Evolutionary conservation across 1,140 invertebrate genomes (phyloP).

Genomic region (Panonychus citri): DNA sequence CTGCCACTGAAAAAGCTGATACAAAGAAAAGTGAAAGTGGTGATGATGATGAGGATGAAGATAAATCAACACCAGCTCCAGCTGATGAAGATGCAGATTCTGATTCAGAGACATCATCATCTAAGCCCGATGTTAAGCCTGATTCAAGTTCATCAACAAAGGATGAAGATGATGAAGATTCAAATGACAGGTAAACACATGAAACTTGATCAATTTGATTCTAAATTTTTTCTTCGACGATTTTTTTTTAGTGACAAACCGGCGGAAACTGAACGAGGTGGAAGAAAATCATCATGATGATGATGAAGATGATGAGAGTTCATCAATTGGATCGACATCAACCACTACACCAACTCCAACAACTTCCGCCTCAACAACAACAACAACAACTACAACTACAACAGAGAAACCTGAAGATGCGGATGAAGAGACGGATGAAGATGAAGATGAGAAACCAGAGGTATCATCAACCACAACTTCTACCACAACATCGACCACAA

Average conservation of each 20-base stretch:
- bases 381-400: not conserved
- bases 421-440: constrained; percentile 1
- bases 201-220: not conserved
- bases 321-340: not conserved
- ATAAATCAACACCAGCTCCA: not conserved
- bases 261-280: not conserved
- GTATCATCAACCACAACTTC: not conserved
- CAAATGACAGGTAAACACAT: not conserved
- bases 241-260: not conserved
- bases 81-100: not conserved
- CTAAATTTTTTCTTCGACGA: too few species aligned
- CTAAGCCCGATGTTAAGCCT: not conserved
- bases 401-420: not conserved
- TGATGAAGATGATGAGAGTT: constrained; percentile 1
- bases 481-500: too few species aligned
- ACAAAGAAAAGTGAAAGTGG: not conserved
- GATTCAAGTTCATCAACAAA: not conserved
- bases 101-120: not conserved
- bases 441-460: constrained; percentile 3
- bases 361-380: not conserved
- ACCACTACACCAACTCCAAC: not conserved
- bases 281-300: not conserved
- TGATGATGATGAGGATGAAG: not conserved
- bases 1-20: not conserved
- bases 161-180: not conserved